phyloP scores from a whole-genome alignment of 2,888 invertebrate genomes.

The Archaeoteleia sp. region DNA sequence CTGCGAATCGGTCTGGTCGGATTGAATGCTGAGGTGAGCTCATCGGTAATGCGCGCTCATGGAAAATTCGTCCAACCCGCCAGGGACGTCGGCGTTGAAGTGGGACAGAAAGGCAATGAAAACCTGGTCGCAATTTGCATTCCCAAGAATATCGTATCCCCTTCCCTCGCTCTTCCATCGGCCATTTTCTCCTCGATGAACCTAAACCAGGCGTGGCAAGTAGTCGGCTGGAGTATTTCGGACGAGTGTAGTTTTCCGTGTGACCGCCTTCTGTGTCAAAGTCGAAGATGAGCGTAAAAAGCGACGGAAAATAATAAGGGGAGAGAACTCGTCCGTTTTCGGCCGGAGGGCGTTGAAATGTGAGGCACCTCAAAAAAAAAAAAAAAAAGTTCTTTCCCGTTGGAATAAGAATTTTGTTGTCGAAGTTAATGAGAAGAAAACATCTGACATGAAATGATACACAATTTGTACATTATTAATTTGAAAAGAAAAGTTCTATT shows the following conservation, averaged over 20 bases:
- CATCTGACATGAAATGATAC: constrained; percentile 15
- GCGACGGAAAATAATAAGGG: constrained; percentile 28
- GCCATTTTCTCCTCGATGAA: constrained; percentile 45
- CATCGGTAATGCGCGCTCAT: too few relatives aligned
- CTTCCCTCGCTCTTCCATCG: too few relatives aligned
- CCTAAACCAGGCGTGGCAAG: constrained; percentile 42
- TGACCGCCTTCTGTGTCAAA: constrained; percentile 30
- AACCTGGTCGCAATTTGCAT: constrained; percentile 53
- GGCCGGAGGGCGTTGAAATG: constrained; percentile 16
- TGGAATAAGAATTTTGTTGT: constrained; percentile 10
- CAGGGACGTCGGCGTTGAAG: constrained; percentile 37
- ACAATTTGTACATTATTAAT: constrained; percentile 30
- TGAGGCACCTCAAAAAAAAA: constrained; percentile 11
- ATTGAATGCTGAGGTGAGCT: too few relatives aligned
- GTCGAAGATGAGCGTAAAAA: constrained; percentile 7
- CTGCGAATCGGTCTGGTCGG: too few relatives aligned
- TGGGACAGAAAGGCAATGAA: constrained; percentile 41
- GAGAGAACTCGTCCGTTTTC: constrained; percentile 26
- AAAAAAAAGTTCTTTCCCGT: constrained; percentile 16
- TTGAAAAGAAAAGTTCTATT: not conserved
- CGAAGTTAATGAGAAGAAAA: constrained; percentile 19
- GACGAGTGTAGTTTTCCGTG: constrained; percentile 22
- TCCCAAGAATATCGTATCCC: constrained; percentile 42
- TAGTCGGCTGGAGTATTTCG: constrained; percentile 7
- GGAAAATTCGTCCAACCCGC: constrained; percentile 45